phyloP scores from a whole-genome alignment of 2,888 invertebrate genomes.

The Watsonalla cultraria region DNA sequence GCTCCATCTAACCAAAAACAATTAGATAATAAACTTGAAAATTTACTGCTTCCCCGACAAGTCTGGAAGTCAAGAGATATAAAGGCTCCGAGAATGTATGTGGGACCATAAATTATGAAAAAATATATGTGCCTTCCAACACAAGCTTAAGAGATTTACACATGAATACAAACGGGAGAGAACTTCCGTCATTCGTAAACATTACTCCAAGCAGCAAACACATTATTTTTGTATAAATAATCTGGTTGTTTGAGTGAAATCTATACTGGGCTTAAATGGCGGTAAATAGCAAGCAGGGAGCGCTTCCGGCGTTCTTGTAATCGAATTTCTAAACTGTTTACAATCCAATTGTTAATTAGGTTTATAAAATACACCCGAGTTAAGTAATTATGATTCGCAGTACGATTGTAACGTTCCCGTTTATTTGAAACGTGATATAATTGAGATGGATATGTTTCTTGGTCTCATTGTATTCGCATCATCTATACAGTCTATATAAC shows the following conservation, averaged over 20 bases:
- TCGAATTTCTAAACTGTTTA: too few species aligned
- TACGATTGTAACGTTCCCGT: too few species aligned
- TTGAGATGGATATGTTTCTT: too few species aligned
- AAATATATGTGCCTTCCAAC: constrained; percentile 26
- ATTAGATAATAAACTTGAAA: background rate
- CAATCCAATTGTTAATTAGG: too few species aligned
- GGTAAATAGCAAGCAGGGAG: too few species aligned
- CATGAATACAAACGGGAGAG: constrained; percentile 21
- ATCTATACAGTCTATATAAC: too few species aligned
- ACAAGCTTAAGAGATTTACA: constrained; percentile 34
- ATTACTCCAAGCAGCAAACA: constrained; percentile 3
- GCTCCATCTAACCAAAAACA: background rate
- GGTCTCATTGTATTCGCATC: too few species aligned
- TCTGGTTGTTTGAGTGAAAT: background rate
- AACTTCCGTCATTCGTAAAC: constrained; percentile 6
- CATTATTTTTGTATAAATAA: constrained; percentile 8
- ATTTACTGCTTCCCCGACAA: constrained; percentile 12
- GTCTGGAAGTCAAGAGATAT: constrained; percentile 27
- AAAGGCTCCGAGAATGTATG: constrained; percentile 21
- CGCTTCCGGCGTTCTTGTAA: too few species aligned
- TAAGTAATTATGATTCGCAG: too few species aligned
- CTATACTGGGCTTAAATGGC: too few species aligned
- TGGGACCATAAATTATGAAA: constrained; percentile 33
- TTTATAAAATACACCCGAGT: too few species aligned
- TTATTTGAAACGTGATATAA: too few species aligned